Evolutionary conservation across 2,113 vertebrate genomes (phyloP).

Genomic region (Bambusicola thoracicus): DNA sequence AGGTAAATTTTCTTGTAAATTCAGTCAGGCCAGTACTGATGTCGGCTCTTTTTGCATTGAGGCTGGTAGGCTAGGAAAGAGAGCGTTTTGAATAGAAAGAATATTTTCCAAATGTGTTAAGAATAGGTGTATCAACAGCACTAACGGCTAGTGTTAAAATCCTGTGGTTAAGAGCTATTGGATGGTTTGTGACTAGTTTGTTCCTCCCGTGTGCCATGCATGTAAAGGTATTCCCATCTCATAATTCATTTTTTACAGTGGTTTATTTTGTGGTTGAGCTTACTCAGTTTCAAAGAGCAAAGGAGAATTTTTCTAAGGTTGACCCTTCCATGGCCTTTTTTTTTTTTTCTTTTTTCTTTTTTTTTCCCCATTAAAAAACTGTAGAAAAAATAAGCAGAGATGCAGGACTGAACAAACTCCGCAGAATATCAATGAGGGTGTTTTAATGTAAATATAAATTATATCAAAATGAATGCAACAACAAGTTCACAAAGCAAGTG

Average conservation of each 20-base stretch:
- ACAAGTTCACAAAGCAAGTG: neutral
- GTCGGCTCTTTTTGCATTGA: neutral
- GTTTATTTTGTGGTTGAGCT: constrained; percentile 67
- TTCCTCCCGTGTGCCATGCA: neutral
- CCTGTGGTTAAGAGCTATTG: constrained; percentile 19
- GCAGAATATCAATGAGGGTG: neutral
- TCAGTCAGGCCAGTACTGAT: neutral
- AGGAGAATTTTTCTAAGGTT: neutral
- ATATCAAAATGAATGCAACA: neutral
- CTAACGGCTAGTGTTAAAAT: neutral
- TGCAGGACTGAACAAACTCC: neutral
- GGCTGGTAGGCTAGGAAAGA: neutral
- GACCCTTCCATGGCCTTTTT: constrained; percentile 17
- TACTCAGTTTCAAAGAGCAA: constrained; percentile 22
- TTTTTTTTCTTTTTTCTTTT: neutral
- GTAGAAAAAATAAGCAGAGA: neutral
- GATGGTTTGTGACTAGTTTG: neutral
- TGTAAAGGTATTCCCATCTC: constrained; percentile 52
- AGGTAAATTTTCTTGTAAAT: neutral
- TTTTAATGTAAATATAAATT: neutral
- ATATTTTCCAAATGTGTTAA: constrained; percentile 3
- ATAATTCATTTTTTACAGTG: constrained; percentile 47
- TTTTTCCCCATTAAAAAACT: neutral
- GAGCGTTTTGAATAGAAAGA: neutral
- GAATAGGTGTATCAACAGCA: neutral